These are phyloP conservation scores for Koerneria pararmatus DNA, from an alignment of 2,888 invertebrate genomes.

Conservation along the genomic window DNA sequence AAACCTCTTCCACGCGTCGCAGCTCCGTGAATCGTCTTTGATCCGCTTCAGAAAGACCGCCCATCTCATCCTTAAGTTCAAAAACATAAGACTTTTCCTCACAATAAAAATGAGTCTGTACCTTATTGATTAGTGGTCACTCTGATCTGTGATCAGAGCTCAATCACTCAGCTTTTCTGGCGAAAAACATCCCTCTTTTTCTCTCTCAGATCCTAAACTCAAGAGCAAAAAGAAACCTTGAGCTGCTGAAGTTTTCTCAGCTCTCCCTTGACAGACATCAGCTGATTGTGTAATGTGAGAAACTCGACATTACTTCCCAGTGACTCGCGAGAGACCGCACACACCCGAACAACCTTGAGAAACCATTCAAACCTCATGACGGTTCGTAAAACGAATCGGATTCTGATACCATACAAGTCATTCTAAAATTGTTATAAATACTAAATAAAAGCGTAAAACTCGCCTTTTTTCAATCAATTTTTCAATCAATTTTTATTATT, in stretches of 20 bases:
- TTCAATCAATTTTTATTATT: no score
- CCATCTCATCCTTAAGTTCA: conserved; percentile 77
- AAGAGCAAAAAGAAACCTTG: conserved; percentile 65
- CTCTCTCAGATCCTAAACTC: no score
- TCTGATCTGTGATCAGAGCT: background rate
- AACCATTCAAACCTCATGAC: background rate
- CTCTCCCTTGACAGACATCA: conserved; percentile 88
- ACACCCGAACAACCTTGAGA: conserved; percentile 73
- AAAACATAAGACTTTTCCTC: no score
- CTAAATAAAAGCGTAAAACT: no score
- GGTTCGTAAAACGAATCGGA: no score
- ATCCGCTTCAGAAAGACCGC: conserved; percentile 89
- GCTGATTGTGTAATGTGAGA: conserved; percentile 91
- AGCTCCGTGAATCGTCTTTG: conserved; percentile 86
- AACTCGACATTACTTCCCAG: conserved; percentile 96
- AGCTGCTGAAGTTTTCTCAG: conserved; percentile 88
- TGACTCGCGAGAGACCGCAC: conserved; percentile 95
- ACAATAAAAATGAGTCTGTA: background rate
- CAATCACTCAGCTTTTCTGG: no score
- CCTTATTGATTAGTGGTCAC: background rate
- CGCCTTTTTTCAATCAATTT: no score
- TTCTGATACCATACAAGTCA: no score
- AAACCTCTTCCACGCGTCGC: no score
- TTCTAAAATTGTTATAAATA: no score
- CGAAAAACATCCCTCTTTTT: no score